These are phyloP conservation scores for Amphimedon queenslandica DNA, from an alignment of 37 sponge, comb jelly and placozoan genomes.

Conservation along the genomic window DNA sequence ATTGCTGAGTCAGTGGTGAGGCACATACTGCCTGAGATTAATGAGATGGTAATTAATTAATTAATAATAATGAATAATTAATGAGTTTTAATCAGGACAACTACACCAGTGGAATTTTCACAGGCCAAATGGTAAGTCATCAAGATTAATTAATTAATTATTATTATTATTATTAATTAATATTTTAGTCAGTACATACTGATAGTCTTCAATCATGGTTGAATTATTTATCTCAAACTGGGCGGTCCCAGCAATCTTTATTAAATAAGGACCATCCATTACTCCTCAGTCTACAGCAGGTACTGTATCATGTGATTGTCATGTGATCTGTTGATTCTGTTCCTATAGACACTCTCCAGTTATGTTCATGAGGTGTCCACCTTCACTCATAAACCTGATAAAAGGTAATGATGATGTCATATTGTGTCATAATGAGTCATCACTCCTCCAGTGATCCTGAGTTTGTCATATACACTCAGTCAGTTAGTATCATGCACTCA, in stretches of 20 bases:
- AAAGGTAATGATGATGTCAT: slow-evolving; percentile 18
- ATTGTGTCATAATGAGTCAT: not conserved
- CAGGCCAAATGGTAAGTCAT: not conserved
- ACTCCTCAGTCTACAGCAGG: slow-evolving; percentile 59
- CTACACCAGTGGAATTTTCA: not conserved
- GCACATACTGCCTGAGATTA: slow-evolving; percentile 30
- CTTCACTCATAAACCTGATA: slow-evolving; percentile 44
- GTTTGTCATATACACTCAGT: slow-evolving; percentile 67
- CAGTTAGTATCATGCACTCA: slow-evolving; percentile 46
- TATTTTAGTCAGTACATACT: not conserved
- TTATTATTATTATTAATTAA: too few relatives aligned
- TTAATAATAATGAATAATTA: too few relatives aligned
- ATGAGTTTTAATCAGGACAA: not conserved
- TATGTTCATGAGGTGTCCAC: slow-evolving; percentile 60
- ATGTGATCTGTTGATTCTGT: not conserved
- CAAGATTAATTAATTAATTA: too few relatives aligned
- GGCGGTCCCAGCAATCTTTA: slow-evolving; percentile 23
- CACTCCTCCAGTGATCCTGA: slow-evolving; percentile 74
- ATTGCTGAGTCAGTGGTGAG: slow-evolving; percentile 74
- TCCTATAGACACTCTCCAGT: slow-evolving; percentile 39
- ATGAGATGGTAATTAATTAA: not conserved
- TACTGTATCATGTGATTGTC: not conserved
- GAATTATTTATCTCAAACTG: not conserved
- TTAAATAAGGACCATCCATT: slow-evolving; percentile 65
- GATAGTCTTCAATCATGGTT: not conserved